Base-by-base conservation (phyloP, 2,113 vertebrate genomes). In the Hippoglossus stenolepis region DNA sequence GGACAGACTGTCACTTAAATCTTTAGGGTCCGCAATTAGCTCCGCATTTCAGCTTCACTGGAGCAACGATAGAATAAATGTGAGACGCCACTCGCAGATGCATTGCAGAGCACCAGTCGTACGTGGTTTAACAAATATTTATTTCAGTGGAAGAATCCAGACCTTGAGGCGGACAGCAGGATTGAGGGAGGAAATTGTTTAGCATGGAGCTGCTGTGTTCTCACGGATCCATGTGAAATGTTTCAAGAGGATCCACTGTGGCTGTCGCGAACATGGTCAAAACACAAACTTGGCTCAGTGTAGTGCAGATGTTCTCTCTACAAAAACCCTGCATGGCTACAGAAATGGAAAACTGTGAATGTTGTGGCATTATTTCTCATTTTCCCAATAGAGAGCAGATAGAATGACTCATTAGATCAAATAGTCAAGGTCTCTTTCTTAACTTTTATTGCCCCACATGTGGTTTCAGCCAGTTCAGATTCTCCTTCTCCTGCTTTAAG, bases 221-320 rank as follows among this genome's bases (percentile, higher is more conserved):
- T 88, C 80, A 74, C 82, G 47, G 20, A 24, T 68, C 43, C 8
- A 2, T 62, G 83, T 72, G 85, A 87, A 64, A 74, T 85, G 40
- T 79, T 67, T 70, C 28, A 20, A 21, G 38, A 73, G 12, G 58
- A 63, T 53, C 70, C 24, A 0, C 13, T 28, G 47, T 75, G 53
- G 76, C 77, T 65, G 40, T 56, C n/a, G 24, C 62, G 40, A 82
- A 24, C 26, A 31, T 31, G 28, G 28, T 1, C 28, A 54, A 20
- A 40, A 47, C 2, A 53, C 26, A 81, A 68, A 59, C 60, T 47
- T 28, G 11, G n/a, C 68, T 40, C n/a, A 12, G 28, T 49, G 57
- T 28, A 28, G 31, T 21, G 47, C 60, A 79, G 62, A 31, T 67
- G 67, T 65, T 56, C 18, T 20, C 2, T 43, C 56, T 54, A 26